A percentile compares a stretch with the other conserved stretches of the same genome.
Evolutionary conservation across 2,797 vertebrate species (phyloP).

Genomic region (Ateles fusciceps): DNA sequence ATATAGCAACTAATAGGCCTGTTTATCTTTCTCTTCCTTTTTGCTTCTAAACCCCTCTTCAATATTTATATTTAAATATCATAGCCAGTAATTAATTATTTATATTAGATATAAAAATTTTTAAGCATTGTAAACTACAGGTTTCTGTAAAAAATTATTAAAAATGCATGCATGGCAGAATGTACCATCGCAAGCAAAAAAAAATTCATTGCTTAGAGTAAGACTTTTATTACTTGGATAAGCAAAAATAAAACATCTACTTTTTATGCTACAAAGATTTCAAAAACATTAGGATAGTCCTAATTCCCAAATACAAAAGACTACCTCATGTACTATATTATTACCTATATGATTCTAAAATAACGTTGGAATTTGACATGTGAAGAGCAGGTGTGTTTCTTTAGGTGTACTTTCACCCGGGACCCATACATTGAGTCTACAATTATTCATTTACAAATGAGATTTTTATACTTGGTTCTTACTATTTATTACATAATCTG

Average conservation of each 20-base stretch:
- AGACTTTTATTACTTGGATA: neutral
- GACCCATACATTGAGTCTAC: neutral
- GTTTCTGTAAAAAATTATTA: neutral
- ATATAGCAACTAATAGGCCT: neutral
- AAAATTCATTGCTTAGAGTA: neutral
- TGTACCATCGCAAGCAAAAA: neutral
- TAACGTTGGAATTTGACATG: neutral
- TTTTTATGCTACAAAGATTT: neutral
- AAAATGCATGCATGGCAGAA: neutral
- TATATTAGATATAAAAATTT: neutral
- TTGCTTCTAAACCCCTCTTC: neutral
- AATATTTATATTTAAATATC: neutral
- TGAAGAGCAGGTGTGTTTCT: neutral
- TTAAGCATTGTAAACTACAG: neutral
- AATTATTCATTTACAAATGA: neutral
- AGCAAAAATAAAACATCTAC: neutral
- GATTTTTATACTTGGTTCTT: neutral
- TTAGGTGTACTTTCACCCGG: neutral
- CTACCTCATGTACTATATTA: neutral
- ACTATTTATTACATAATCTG: neutral
- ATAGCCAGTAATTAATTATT: neutral
- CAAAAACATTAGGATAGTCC: neutral
- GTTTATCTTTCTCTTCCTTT: neutral
- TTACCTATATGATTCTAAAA: neutral
- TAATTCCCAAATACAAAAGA: neutral